Percentiles rank a stretch among this genome's conserved stretches.
Evolutionary conservation across 2,888 invertebrate genomes (phyloP).

Genomic region (Nemotelus nigrinus): DNA sequence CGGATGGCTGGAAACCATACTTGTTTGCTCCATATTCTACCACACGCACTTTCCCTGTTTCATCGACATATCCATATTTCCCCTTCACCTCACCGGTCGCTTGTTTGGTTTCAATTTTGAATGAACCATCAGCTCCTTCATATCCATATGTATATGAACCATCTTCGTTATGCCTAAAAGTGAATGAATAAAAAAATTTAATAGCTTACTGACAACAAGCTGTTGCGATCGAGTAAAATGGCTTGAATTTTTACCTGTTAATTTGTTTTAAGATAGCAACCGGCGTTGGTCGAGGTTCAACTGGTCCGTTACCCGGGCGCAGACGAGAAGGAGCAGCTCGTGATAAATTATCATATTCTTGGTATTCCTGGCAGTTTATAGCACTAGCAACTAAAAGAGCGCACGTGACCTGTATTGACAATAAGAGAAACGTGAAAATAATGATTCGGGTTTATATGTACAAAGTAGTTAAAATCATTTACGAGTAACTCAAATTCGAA

Average conservation of each 20-base stretch:
- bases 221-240: not conserved
- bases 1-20: constrained; percentile 86
- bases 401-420: constrained; percentile 29
- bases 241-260: constrained; percentile 70
- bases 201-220: too few relatives aligned
- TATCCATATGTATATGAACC: constrained; percentile 92
- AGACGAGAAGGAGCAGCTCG: constrained; percentile 60
- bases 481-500: not conserved
- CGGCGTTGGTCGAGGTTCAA: constrained; percentile 67
- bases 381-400: constrained; percentile 50
- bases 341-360: constrained; percentile 62
- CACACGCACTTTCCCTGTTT: constrained; percentile 80
- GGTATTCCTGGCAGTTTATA: constrained; percentile 62
- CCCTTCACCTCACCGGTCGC: constrained; percentile 86
- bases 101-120: constrained; percentile 89
- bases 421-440: too few relatives aligned
- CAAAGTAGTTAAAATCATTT: not conserved
- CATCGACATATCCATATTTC: constrained; percentile 90
- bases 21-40: constrained; percentile 91
- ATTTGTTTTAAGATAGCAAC: constrained; percentile 88
- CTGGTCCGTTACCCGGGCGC: constrained; percentile 56
- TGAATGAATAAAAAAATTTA: constrained; percentile 31
- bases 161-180: constrained; percentile 83
- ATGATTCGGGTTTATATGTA: too few relatives aligned
- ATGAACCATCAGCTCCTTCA: constrained; percentile 87